Evolutionary conservation across 2,797 vertebrate species (phyloP), one percentile per base, ranked within the genome.

Genomic region (Oreonectes daqikongensis): DNA sequence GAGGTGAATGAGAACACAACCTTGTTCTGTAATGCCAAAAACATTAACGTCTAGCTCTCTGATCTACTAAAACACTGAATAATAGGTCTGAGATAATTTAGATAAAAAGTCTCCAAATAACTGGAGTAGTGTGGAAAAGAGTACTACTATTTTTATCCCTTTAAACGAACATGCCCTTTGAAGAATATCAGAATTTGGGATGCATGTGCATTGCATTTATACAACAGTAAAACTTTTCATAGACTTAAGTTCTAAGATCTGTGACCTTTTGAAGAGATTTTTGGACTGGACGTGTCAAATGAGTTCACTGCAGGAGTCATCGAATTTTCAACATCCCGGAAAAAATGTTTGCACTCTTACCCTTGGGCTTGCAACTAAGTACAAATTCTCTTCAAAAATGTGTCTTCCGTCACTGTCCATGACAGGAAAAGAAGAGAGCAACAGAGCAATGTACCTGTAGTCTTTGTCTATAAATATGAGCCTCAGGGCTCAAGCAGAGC

Each of bases 401-500:
- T 32, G 32, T 50, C 42, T 35, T 35, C 30, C 63, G 3, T 73
- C 63, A 66, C 18, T 52, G 71, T 52, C 26, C 67, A 32, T 48
- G 59, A 78, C 75, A 74, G 78, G 32, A 53, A 67, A 10, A 72
- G 69, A n/a, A 38, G 65, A 72, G 68, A 44, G 68, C 74, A 72
- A 75, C 63, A 60, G 55, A 77, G 48, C 35, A 20, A 42, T 72
- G 53, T 70, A 86, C 78, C 73, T 83, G 78, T 75, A 79, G 78
- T 71, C 68, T 20, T 65, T 83, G 79, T 81, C 83, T 85, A 84
- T 83, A 85, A 87, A 85, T 82, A 84, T 79, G 68, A 77, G 52
- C 78, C 70, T 85, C 79, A 80, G 65, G 61, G 53, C 69, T 71
- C 78, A 69, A 85, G 78, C 48, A 52, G 80, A 75, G 73, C 79